These are phyloP conservation scores for Esox lucius DNA, from an alignment of 2,797 vertebrate genomes.

Conservation along the genomic window DNA sequence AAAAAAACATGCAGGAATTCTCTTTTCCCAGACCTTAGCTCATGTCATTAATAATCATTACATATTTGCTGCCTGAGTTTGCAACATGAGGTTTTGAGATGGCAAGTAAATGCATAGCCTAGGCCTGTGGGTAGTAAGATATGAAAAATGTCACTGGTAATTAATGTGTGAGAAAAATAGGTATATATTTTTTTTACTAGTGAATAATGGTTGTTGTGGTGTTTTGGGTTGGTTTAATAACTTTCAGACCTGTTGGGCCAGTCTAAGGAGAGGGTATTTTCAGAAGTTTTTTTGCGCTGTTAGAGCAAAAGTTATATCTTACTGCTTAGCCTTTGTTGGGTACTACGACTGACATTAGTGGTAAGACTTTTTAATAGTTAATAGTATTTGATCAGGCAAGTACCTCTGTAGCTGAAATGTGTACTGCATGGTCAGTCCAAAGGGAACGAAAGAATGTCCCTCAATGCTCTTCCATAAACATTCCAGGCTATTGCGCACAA, in stretches of 20 bases:
- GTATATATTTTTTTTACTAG: constrained; percentile 33
- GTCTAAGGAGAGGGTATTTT: constrained; percentile 12
- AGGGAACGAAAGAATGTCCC: too few species aligned
- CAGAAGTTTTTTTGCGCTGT: constrained; percentile 1
- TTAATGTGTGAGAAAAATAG: constrained; percentile 38
- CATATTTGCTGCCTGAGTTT: constrained; percentile 36
- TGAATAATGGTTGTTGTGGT: constrained; percentile 49
- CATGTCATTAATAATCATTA: constrained; percentile 55
- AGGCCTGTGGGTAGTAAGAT: constrained; percentile 29
- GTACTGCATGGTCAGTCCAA: background rate
- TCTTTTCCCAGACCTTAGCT: constrained; percentile 19
- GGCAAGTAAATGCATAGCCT: constrained; percentile 30
- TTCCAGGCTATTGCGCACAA: too few species aligned
- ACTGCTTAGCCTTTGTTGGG: too few species aligned
- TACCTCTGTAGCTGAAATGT: background rate
- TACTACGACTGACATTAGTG: too few species aligned
- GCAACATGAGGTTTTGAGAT: constrained; percentile 9
- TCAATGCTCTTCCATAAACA: too few species aligned
- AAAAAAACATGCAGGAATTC: constrained; percentile 31
- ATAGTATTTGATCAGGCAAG: background rate
- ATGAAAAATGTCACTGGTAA: constrained; percentile 53
- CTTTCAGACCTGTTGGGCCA: constrained; percentile 3
- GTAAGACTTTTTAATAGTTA: too few species aligned
- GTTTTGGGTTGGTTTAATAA: constrained; percentile 29
- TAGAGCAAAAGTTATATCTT: background rate